Evolutionary conservation across 2,113 vertebrate species (phyloP).

Genomic region (Microtus montanus): DNA sequence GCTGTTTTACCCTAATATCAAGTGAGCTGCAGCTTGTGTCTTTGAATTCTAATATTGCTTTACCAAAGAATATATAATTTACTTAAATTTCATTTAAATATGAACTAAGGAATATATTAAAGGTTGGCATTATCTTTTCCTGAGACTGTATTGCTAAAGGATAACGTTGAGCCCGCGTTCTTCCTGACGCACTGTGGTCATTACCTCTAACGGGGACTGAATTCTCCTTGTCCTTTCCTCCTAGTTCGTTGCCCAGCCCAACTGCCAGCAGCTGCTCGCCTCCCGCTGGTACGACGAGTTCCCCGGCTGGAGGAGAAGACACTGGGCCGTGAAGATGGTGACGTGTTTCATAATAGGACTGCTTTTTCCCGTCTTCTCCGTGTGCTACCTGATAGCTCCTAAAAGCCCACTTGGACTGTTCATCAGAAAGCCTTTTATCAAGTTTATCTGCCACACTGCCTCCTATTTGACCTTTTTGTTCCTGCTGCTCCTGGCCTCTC

Average conservation of each 20-base stretch:
- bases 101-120: not conserved
- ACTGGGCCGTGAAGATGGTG: conserved; percentile 96
- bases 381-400: conserved; percentile 95
- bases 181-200: not conserved
- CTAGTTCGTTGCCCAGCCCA: conserved; percentile 98
- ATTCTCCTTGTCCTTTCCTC: conserved; percentile 65
- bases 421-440: conserved; percentile 99
- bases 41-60: not conserved
- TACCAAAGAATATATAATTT: not conserved
- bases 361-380: conserved; percentile 94
- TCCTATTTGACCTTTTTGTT: conserved; percentile 99
- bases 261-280: conserved; percentile 98
- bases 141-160: too few species aligned
- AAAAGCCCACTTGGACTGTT: conserved; percentile 95
- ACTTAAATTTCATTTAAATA: not conserved
- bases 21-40: not conserved
- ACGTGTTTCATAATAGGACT: conserved; percentile 96
- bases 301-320: conserved; percentile 96
- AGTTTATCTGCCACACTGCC: conserved; percentile 99
- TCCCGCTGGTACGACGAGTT: conserved; percentile 99
- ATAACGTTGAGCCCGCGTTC: not conserved
- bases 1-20: not conserved
- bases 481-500: conserved; percentile 95
- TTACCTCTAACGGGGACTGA: not conserved
- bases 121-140: not conserved